Evolutionary conservation across 2,888 invertebrate species (phyloP).

Genomic region (Hoplodrina blanda): DNA sequence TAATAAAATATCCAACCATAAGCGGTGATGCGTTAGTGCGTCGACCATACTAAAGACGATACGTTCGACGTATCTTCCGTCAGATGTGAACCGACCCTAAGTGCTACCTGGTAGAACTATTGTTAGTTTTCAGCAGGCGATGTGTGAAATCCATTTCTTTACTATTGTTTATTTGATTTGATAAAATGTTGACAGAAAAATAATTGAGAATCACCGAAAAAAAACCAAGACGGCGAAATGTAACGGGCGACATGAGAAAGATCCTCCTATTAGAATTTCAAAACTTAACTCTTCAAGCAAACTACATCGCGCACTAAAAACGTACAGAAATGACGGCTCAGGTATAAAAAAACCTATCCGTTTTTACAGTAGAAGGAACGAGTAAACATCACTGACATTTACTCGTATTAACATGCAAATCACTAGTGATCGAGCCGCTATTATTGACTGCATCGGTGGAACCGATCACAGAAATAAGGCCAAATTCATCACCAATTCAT

Average conservation of each 20-base stretch:
- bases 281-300: neutral
- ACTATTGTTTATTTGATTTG: neutral
- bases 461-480: neutral
- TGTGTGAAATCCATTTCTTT: neutral
- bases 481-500: neutral
- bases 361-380: too few species aligned
- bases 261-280: neutral
- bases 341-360: too few species aligned
- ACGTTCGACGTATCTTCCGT: too few species aligned
- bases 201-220: neutral
- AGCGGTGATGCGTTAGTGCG: too few species aligned
- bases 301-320: neutral
- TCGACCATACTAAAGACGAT: too few species aligned
- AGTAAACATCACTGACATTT: conserved; percentile 4
- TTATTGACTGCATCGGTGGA: too few species aligned
- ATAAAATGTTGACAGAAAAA: neutral
- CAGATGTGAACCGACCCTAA: too few species aligned
- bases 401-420: conserved; percentile 5
- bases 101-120: neutral
- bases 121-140: neutral
- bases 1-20: too few species aligned
- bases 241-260: too few species aligned
- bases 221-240: neutral
- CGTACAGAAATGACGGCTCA: neutral
- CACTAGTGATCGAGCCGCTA: neutral